Percentiles rank a stretch among this genome's conserved stretches.
These are phyloP conservation scores for Dendrolimus pini DNA, from an alignment of 2,888 invertebrate species.

Conservation along the genomic window DNA sequence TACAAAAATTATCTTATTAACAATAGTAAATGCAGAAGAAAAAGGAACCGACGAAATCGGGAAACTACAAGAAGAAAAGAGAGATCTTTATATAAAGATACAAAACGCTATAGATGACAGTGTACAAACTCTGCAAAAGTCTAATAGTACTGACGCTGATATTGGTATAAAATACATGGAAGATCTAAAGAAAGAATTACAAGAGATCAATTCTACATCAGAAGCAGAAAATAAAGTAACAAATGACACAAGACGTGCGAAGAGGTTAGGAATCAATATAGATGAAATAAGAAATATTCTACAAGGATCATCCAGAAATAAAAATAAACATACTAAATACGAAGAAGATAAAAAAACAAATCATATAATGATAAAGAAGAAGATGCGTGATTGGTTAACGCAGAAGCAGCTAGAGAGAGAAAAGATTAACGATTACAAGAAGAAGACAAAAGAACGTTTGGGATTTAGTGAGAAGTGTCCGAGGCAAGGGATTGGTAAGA, in stretches of 20 bases:
- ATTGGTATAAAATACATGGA: slow-evolving; percentile 28
- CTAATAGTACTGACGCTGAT: slow-evolving; percentile 30
- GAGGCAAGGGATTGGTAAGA: slow-evolving; percentile 9
- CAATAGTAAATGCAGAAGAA: slow-evolving; percentile 1
- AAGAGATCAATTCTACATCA: not conserved
- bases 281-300: slow-evolving; percentile 15
- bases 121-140: slow-evolving; percentile 20
- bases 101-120: slow-evolving; percentile 38
- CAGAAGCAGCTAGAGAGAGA: slow-evolving; percentile 25
- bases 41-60: slow-evolving; percentile 18
- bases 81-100: slow-evolving; percentile 28
- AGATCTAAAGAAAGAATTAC: slow-evolving; percentile 30
- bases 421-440: slow-evolving; percentile 18
- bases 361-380: slow-evolving; percentile 21
- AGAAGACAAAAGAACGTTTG: slow-evolving; percentile 1
- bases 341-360: slow-evolving; percentile 4
- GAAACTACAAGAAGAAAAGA: slow-evolving; percentile 29
- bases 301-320: slow-evolving; percentile 4
- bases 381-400: slow-evolving; percentile 30
- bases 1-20: not conserved
- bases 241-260: not conserved
- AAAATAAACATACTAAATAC: slow-evolving; percentile 6
- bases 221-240: not conserved
- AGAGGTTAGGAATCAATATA: slow-evolving; percentile 2
- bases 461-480: slow-evolving; percentile 20